Conservation (phyloP, 1,140 invertebrate genomes). For the Cepaea nemoralis region DNA sequence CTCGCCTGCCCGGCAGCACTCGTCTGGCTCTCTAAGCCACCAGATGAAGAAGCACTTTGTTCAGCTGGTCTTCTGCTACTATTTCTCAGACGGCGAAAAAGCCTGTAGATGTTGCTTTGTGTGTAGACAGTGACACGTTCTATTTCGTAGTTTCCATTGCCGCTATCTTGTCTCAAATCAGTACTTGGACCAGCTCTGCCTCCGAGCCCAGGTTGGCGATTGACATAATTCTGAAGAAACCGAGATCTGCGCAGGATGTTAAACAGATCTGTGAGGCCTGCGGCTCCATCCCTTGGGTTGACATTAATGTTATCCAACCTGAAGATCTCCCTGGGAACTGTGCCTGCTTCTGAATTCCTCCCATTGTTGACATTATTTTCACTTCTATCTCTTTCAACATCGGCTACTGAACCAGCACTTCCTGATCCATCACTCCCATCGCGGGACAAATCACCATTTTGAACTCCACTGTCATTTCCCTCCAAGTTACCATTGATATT, state of each 20-base stretch:
- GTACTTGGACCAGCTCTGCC: not conserved
- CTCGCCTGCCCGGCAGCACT: too few species aligned
- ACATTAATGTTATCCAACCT: constrained; percentile 12
- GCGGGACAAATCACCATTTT: constrained; percentile 14
- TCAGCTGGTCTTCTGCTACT: not conserved
- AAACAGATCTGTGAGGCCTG: constrained; percentile 25
- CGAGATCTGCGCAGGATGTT: constrained; percentile 20
- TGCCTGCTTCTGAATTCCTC: not conserved
- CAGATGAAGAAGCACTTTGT: not conserved
- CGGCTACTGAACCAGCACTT: not conserved
- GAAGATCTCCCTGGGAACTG: not conserved
- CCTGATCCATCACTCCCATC: constrained; percentile 14
- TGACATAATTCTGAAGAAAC: constrained; percentile 7
- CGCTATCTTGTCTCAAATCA: not conserved
- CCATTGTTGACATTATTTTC: not conserved
- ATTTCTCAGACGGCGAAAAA: constrained; percentile 16
- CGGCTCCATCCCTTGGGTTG: not conserved
- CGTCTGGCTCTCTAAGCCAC: too few species aligned
- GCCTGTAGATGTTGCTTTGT: constrained; percentile 35
- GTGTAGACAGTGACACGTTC: constrained; percentile 37
- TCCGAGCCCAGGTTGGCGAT: not conserved
- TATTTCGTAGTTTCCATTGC: constrained; percentile 11
- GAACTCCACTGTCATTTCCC: constrained; percentile 9
- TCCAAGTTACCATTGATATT: constrained; percentile 13
- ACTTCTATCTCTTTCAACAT: not conserved